Conservation (phyloP, 2,888 invertebrate genomes). For the Lithophane leautieri region DNA sequence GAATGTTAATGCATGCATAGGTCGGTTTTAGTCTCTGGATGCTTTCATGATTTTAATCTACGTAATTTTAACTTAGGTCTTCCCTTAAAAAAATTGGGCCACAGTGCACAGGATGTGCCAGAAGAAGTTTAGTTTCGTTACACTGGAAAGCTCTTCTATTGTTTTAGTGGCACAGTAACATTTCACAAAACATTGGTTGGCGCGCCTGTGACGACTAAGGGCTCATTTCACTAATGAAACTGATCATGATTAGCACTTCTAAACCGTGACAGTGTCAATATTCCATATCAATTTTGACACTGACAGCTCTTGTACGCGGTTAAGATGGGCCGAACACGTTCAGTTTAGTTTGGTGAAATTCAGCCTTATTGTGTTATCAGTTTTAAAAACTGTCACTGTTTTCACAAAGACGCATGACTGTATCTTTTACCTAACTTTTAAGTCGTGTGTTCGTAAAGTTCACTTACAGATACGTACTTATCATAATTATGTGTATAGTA, state of each 20-base stretch:
- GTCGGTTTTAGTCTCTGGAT: slow-evolving; percentile 8
- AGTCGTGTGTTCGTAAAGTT: not conserved
- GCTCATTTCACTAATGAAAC: too few species aligned
- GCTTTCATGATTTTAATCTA: slow-evolving; percentile 14
- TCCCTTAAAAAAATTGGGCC: not conserved
- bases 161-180: not conserved
- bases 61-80: not conserved
- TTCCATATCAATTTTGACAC: too few species aligned
- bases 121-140: not conserved
- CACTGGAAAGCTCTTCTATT: not conserved
- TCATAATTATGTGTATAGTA: not conserved
- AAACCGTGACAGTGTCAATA: too few species aligned
- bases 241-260: too few species aligned
- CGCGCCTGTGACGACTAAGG: too few species aligned
- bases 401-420: not conserved
- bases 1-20: slow-evolving; percentile 4
- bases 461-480: not conserved
- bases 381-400: not conserved
- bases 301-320: too few species aligned
- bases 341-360: too few species aligned
- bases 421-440: too few species aligned
- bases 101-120: not conserved
- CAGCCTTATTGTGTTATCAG: not conserved
- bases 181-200: not conserved
- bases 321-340: too few species aligned